These are phyloP conservation scores for Zosterops lateralis DNA, from an alignment of 2,113 vertebrate genomes.

Conservation along the genomic window DNA sequence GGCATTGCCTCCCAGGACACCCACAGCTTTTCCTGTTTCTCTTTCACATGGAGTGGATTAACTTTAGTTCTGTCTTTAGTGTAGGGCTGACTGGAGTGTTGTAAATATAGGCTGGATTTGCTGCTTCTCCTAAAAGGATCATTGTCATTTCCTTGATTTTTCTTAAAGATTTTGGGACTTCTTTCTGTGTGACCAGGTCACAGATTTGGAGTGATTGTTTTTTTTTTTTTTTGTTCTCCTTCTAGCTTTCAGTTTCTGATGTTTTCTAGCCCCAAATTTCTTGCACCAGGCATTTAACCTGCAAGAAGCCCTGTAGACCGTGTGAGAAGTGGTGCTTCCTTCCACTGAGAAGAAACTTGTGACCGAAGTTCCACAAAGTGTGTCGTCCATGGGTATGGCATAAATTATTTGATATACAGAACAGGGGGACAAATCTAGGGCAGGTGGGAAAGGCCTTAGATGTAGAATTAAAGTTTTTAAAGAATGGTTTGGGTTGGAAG, in stretches of 20 bases:
- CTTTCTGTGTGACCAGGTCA: neutral
- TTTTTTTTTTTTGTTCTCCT: neutral
- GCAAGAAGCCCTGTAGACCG: neutral
- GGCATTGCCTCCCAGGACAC: neutral
- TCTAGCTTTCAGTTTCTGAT: neutral
- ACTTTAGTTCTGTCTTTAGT: neutral
- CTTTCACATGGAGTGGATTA: neutral
- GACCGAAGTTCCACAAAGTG: neutral
- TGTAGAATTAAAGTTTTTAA: neutral
- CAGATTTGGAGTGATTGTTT: neutral
- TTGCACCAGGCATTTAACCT: neutral
- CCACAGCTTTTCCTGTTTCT: neutral
- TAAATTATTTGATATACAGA: fast-evolving
- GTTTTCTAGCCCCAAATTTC: neutral
- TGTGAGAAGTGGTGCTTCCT: neutral
- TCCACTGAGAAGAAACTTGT: neutral
- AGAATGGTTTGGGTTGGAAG: neutral
- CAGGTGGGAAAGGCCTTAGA: neutral
- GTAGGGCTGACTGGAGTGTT: neutral
- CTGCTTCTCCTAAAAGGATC: neutral
- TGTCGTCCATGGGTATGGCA: neutral
- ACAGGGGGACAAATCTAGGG: neutral
- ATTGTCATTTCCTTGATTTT: neutral
- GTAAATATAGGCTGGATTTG: neutral
- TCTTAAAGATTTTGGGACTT: neutral